Evolutionary conservation across 2,797 vertebrate species (phyloP).

Genomic region (Eutrigla gurnardus): DNA sequence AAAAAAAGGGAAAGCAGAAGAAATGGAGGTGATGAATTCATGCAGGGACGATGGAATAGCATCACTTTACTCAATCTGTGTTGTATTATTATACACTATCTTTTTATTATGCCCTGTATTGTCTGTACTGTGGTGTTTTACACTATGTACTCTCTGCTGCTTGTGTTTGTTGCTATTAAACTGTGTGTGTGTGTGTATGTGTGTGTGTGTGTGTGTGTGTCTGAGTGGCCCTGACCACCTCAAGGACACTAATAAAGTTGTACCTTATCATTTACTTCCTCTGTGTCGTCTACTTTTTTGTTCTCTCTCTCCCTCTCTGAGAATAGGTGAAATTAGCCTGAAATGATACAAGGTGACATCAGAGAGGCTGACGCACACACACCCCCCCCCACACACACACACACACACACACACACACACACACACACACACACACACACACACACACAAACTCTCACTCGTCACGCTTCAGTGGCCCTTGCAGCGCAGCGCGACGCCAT

Average conservation of each 20-base stretch:
- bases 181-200: slow-evolving; percentile 4
- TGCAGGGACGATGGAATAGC: not conserved
- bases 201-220: slow-evolving; percentile 11
- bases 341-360: slow-evolving; percentile 85
- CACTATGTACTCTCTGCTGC: not conserved
- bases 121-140: slow-evolving; percentile 1
- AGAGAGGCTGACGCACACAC: slow-evolving; percentile 63
- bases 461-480: slow-evolving; percentile 74
- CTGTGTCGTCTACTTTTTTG: slow-evolving; percentile 59
- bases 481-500: slow-evolving; percentile 71
- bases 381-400: slow-evolving; percentile 41
- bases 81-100: not conserved
- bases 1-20: not conserved
- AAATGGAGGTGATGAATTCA: not conserved
- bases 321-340: slow-evolving; percentile 83
- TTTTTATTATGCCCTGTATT: not conserved
- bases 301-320: slow-evolving; percentile 59
- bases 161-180: slow-evolving; percentile 44
- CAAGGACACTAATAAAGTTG: slow-evolving; percentile 76
- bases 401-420: slow-evolving; percentile 32
- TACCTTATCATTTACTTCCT: slow-evolving; percentile 70
- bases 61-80: not conserved
- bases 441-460: slow-evolving; percentile 41
- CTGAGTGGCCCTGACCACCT: slow-evolving; percentile 30
- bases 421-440: slow-evolving; percentile 36